These are phyloP conservation scores for Palythoa grandis DNA, from an alignment of 92 coral and sea anemone genomes.

Conservation along the genomic window DNA sequence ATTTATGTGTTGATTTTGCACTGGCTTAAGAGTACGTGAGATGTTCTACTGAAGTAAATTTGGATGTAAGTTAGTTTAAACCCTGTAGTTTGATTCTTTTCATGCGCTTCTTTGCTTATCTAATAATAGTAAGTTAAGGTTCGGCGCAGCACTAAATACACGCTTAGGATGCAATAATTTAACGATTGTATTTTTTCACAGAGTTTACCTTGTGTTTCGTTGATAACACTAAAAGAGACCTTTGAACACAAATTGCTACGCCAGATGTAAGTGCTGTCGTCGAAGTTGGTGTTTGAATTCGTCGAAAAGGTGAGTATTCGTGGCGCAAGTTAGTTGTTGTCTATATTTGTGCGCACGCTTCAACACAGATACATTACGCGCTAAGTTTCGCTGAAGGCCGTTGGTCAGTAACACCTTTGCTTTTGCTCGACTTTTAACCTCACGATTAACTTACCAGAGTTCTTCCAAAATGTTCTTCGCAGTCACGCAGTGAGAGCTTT, in stretches of 20 bases:
- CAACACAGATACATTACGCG: neutral
- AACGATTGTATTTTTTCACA: neutral
- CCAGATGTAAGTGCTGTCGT: neutral
- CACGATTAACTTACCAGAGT: conserved; percentile 18
- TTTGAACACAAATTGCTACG: neutral
- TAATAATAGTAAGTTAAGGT: neutral
- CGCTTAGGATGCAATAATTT: neutral
- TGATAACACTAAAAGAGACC: neutral
- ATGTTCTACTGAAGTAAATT: neutral
- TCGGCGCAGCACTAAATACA: neutral
- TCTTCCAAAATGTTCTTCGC: neutral
- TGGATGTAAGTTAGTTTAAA: neutral
- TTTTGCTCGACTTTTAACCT: neutral
- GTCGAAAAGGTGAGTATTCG: neutral
- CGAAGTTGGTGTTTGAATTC: neutral
- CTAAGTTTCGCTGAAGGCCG: neutral
- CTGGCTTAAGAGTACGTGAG: neutral
- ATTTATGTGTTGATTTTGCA: neutral
- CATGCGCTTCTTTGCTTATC: neutral
- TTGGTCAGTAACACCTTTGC: neutral
- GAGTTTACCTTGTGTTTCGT: neutral
- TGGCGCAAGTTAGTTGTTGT: neutral
- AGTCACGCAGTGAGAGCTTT: neutral
- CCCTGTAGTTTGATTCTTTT: neutral
- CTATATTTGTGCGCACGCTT: neutral